Percentiles rank a stretch among this genome's conserved stretches.
These are phyloP conservation scores for Pseudococcus viburni DNA, from an alignment of 2,888 invertebrate species.

Conservation along the genomic window DNA sequence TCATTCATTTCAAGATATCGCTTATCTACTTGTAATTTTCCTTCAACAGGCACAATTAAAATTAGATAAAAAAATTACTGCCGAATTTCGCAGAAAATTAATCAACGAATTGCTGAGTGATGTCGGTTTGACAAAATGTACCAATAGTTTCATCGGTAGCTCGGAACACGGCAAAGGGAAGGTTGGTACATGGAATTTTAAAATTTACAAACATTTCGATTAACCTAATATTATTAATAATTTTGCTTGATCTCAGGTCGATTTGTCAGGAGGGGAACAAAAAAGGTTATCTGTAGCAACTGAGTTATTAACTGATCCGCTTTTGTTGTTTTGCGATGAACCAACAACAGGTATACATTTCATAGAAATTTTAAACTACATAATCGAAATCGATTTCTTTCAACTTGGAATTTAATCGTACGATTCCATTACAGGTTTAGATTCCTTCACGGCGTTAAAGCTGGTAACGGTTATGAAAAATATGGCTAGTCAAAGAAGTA, in stretches of 20 bases:
- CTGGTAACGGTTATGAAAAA: conserved; percentile 81
- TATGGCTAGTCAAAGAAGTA: conserved; percentile 75
- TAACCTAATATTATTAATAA: neutral
- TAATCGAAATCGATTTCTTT: neutral
- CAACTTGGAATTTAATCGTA: neutral
- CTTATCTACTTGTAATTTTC: neutral
- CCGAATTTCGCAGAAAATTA: conserved; percentile 76
- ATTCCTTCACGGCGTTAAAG: conserved; percentile 92
- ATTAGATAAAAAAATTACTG: conserved; percentile 79
- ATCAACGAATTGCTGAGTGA: conserved; percentile 81
- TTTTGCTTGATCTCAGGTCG: conserved; percentile 67
- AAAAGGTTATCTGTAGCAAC: conserved; percentile 94
- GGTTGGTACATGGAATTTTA: conserved; percentile 48
- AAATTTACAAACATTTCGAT: neutral
- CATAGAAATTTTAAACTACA: too few species aligned
- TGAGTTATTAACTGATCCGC: conserved; percentile 91
- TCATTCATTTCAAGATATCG: neutral
- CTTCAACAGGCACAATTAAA: conserved; percentile 81
- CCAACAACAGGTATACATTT: conserved; percentile 85
- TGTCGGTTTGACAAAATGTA: conserved; percentile 80
- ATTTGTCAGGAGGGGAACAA: conserved; percentile 93
- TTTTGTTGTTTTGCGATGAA: conserved; percentile 94
- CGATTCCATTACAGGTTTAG: conserved; percentile 72
- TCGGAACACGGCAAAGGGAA: conserved; percentile 68
- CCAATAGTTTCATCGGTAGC: conserved; percentile 85